A percentile compares a stretch with the other conserved stretches of the same genome.
phyloP scores from a whole-genome alignment of 2,113 vertebrate species.

The Acrocephalus kingi region DNA sequence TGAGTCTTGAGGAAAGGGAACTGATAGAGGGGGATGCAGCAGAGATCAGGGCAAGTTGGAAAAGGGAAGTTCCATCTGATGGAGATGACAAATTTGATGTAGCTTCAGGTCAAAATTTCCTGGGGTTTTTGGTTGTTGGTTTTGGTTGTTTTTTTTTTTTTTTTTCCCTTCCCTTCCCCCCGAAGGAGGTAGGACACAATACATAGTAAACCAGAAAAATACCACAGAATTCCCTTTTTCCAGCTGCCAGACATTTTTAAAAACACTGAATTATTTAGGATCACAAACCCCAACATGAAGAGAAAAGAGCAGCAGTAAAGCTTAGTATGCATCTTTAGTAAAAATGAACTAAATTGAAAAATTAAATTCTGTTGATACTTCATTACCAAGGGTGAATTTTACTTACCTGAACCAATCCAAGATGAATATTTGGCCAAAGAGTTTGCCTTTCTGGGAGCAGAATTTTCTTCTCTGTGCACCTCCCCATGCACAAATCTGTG shows the following conservation, averaged over 20 bases:
- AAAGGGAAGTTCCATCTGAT: not conserved
- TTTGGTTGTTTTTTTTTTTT: too few relatives aligned
- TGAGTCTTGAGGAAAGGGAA: not conserved
- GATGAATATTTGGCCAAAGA: not conserved
- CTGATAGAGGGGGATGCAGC: not conserved
- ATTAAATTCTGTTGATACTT: not conserved
- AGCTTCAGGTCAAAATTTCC: not conserved
- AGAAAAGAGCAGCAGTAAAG: not conserved
- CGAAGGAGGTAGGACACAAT: not conserved
- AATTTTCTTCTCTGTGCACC: not conserved
- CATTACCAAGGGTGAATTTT: not conserved
- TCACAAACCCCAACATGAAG: not conserved
- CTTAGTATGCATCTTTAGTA: not conserved
- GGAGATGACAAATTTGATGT: not conserved
- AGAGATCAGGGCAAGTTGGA: not conserved
- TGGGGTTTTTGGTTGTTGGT: not conserved
- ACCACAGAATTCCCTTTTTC: not conserved
- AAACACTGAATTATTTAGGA: not conserved
- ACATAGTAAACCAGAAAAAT: not conserved
- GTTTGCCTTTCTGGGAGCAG: not conserved
- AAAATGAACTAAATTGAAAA: not conserved
- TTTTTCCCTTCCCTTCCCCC: not conserved
- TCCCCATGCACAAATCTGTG: rapidly evolving
- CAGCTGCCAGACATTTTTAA: not conserved
- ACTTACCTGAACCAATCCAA: not conserved